Evolutionary conservation across 2,888 invertebrate genomes (phyloP), one percentile per base, ranked within the genome.

Genomic region (Hirtodrosophila confusa): DNA sequence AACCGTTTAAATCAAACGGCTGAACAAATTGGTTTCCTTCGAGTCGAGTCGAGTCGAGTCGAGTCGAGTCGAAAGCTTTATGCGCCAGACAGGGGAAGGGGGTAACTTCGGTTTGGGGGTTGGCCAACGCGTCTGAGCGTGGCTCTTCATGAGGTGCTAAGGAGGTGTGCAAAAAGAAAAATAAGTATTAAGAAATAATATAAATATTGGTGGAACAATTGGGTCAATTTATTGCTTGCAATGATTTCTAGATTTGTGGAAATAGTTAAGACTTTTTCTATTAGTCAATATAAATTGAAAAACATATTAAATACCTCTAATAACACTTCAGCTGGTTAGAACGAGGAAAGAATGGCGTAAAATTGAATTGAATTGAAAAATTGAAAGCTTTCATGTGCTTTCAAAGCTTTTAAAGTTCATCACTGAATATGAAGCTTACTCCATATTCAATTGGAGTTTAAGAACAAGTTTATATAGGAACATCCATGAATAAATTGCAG

Each of bases 11-110:
- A 86, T 87, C 86, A 88, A 88, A 88, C 75, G 75, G 86, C 86
- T 77, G 80, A 88, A 87, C 86, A 86, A 86, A 86, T 86, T 86
- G 86, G 78, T 87, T 88, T 86, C 88, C 88, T 88, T 88, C 86
- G 63, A 80, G 31, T 31, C 7, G 31, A 80, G 31, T 31, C 7
- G 31, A 27, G 80, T 69, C 80, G 87, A 17, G 1, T 17, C 17
- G 17, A 84, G 31, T 31, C 9, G 9, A 31, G 85, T 69, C 85
- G 87, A 86, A 86, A 84, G 80, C 87, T 86, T 87, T 80, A 80
- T 87, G 74, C 77, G 55, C 58, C 74, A 72, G 73, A 72, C 78
- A 68, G 77, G 41, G 40, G 0, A 11, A 27, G 53, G 41, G 11
- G 43, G n/a, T 35, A 23, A 29, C 3, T 35, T 39, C 3, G 8